Evolutionary conservation across 2,113 vertebrate genomes (phyloP), one percentile per base, ranked within the genome.

Genomic region (Archocentrus centrarchus): DNA sequence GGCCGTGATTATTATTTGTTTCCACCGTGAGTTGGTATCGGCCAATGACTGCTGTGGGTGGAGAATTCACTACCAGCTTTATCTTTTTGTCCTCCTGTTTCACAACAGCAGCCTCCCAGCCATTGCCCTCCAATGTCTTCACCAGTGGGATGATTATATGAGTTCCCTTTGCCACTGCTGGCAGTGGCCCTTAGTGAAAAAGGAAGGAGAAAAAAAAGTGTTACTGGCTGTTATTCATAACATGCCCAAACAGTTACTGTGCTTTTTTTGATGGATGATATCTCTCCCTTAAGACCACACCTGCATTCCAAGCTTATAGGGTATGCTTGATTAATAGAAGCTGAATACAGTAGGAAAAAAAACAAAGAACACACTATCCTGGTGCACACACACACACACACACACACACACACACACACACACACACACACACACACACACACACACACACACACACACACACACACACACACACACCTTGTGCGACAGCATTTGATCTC

Each of bases 21-120:
- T 93, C 93, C 70, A 98, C 85, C 0, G 90, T 93, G 73, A 98
- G 94, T 1, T 95, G 93, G 90, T 98, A 99, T 70, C 91, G 95
- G 59, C 97, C 97, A 0, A 98, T 92, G 83, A 95, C 82, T 0
- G 97, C 96, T 0, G 75, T 92, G 22, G 97, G 84, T 1, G 94
- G 87, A 2, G 96, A 96, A 55, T 95, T 94, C 30, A 99, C 88
- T 0, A 94, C 92, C 11, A 98, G 88, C 64, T 73, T 85, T 14
- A 97, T 77, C 50, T 83, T 92, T 53, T 91, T 91, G 41, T 86
- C 89, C 0, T 79, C 93, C 62, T 91, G 83, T 10, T 94, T 92
- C 14, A 84, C 89, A 2, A 97, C 82, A 15, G 96, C 95, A 35
- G 96, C 97, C 60, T 95, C 96, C 98, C 98, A 99, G 10, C 93